Base-by-base conservation (phyloP, 2,888 invertebrate genomes). In the Hemistola chrysoprasaria region DNA sequence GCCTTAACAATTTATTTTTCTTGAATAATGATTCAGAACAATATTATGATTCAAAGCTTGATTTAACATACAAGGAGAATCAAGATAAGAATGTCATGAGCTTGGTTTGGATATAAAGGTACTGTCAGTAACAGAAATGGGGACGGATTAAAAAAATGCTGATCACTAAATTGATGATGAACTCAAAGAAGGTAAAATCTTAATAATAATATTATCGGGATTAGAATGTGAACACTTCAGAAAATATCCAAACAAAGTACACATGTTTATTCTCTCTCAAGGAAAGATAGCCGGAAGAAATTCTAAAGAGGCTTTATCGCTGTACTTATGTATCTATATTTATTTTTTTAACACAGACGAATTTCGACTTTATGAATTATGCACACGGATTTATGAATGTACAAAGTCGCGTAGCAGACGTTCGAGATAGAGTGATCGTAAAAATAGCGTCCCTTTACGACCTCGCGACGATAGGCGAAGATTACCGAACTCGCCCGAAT, bases 221-320 rank as follows among this genome's bases (percentile, higher is more conserved):
- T n/a, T n/a, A n/a, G n/a, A n/a, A n/a, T 16, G 16, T 16, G n/a
- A 16, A 4, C 16, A 16, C 16, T 16, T 20, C 11, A 24, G 10
- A 22, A 3, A 6, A 28, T 38, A 8, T 38, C 32, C 26, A 39
- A 39, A 49, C 37, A 44, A 47, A 47, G 64, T 59, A 69, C 67
- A 71, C 68, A 68, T 74, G 68, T 73, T 72, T 74, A 78, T 79
- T 69, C 62, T 62, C 68, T 77, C 65, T 65, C 65, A 65, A 71
- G 71, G 74, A 79, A 73, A 75, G 71, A 79, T 74, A 77, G 67
- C 72, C 71, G 74, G 71, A 75, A 80, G 74, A 77, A 77, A 74
- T 71, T 66, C 65, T 64, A 70, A 71, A 77, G 70, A 67, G 68
- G 67, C 78, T 72, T 78, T 77, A 74, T 69, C 64, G 65, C 49